A percentile compares a stretch with the other conserved stretches of the same genome.
phyloP scores from a whole-genome alignment of 1,140 invertebrate genomes.

The Zaprionus africanus region DNA sequence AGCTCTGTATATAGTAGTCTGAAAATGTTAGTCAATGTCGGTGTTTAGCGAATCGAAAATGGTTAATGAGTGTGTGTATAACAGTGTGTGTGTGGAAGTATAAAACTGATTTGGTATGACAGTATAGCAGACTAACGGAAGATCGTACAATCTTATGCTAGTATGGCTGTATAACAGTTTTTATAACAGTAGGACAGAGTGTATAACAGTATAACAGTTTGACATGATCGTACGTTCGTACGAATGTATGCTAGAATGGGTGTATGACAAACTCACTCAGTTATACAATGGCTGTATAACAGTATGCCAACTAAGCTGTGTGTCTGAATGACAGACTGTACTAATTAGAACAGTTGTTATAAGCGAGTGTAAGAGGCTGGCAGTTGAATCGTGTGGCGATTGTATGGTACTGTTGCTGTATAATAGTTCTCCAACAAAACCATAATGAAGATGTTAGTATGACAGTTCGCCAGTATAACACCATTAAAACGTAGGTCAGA shows the following conservation, averaged over 20 bases:
- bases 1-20: constrained; percentile 47
- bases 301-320: background rate
- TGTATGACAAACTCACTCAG: background rate
- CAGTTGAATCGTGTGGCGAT: background rate
- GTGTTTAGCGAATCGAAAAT: constrained; percentile 65
- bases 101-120: background rate
- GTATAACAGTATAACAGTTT: background rate
- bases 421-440: background rate
- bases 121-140: constrained; percentile 14
- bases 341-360: background rate
- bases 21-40: constrained; percentile 66
- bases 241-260: too few relatives aligned
- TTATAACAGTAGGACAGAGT: background rate
- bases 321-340: too few relatives aligned
- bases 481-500: background rate
- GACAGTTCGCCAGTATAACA: background rate
- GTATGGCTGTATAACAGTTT: background rate
- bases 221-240: too few relatives aligned
- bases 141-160: background rate
- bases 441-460: background rate
- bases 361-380: background rate
- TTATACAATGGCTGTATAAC: background rate
- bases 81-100: background rate
- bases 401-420: background rate
- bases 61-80: constrained; percentile 38